phyloP scores from a whole-genome alignment of 2,113 vertebrate genomes.

The Scolopax mira region DNA sequence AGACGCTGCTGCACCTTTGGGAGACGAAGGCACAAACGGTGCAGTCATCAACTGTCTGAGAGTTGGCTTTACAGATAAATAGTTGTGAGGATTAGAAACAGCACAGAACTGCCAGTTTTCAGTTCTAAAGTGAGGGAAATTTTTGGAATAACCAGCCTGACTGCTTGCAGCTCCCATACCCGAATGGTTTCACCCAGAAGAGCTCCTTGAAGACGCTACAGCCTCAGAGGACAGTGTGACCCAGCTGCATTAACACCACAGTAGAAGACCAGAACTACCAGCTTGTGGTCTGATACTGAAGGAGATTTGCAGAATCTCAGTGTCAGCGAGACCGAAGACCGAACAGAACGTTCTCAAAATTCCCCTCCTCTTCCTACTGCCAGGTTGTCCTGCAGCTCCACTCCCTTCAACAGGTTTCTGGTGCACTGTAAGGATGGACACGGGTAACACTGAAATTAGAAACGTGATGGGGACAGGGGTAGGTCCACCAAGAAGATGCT shows the following conservation, averaged over 20 bases:
- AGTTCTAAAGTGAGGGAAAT: not conserved
- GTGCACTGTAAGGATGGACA: not conserved
- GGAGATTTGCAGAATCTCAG: not conserved
- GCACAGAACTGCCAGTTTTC: not conserved
- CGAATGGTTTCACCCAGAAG: not conserved
- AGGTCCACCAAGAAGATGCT: not conserved
- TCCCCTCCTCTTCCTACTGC: not conserved
- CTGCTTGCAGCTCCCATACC: not conserved
- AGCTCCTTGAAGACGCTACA: not conserved
- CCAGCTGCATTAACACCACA: fast-evolving
- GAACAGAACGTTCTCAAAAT: not conserved
- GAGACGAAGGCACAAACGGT: not conserved
- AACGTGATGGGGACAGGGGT: not conserved
- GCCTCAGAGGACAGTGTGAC: not conserved
- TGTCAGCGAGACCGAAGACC: fast-evolving
- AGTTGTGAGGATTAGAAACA: not conserved
- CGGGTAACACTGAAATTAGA: not conserved
- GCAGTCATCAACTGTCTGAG: not conserved
- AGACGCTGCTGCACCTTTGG: not conserved
- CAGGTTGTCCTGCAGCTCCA: not conserved
- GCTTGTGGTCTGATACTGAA: not conserved
- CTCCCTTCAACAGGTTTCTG: not conserved
- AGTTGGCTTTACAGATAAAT: not conserved
- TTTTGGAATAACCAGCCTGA: not conserved
- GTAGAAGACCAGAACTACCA: not conserved